Evolutionary conservation across 2,888 invertebrate genomes (phyloP), one percentile per base, ranked within the genome.

Genomic region (Punctoribates punctum): DNA sequence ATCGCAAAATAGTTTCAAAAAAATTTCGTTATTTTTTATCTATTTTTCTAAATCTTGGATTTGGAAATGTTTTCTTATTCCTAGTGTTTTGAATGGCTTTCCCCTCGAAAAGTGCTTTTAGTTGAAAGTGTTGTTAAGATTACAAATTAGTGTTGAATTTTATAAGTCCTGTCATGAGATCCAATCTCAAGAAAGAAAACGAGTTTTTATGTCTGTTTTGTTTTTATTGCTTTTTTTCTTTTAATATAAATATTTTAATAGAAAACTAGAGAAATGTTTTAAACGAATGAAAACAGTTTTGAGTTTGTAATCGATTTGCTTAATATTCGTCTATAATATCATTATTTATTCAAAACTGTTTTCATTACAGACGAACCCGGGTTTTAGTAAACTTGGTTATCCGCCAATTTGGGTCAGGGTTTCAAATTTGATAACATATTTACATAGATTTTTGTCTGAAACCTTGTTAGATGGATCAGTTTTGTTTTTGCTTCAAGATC

Each of bases 91-190:
- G 5, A 9, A 1, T 51, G n/a, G n/a, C 51, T 51, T 20, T 20
- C 51, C 5, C 51, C 8, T 51, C 2, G n/a, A 57, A 57, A 11
- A 23, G 8, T 8, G n/a, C 20, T 57, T 25, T 29, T 34, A 62
- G 29, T 34, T 25, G 6, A 23, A 62, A 62, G 62, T 29, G 62
- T 62, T n/a, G 62, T 62, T 62, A 17, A 29, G 62, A 62, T 62
- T 62, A 62, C 62, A 62, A 62, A 62, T 62, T 34, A 62, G 57
- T 57, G 57, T 23, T 57, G 13, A 23, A 25, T 23, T 23, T 57
- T 23, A 23, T 23, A 23, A 57, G n/a, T 57, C 57, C 25, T 57
- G 57, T 57, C 51, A 57, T 57, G 23, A 57, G 23, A 57, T 57
- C 57, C 17, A 57, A 57, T 25, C n/a, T 57, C 1, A 25, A 57